A percentile compares a stretch with the other conserved stretches of the same genome.
phyloP scores from a whole-genome alignment of 1,140 invertebrate genomes.

The Batillaria attramentaria region DNA sequence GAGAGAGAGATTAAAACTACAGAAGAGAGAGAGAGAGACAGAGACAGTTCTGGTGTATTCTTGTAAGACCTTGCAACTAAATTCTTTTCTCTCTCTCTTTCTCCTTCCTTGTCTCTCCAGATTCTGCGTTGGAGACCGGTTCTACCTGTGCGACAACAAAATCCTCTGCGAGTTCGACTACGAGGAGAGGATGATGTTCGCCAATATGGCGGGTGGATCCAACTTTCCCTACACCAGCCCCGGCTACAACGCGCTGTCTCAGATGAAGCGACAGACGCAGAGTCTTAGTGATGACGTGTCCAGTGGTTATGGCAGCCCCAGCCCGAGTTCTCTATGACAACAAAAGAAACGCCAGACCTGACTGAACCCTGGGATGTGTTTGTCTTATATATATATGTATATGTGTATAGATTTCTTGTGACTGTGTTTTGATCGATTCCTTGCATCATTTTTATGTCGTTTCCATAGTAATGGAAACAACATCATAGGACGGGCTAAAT shows the following conservation, averaged over 20 bases:
- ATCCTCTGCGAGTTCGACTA: slow-evolving; percentile 96
- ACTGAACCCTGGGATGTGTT: not conserved
- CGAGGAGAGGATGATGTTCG: slow-evolving; percentile 90
- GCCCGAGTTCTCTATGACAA: slow-evolving; percentile 64
- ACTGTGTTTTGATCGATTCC: not conserved
- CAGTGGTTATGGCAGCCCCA: slow-evolving; percentile 72
- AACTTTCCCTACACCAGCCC: slow-evolving; percentile 70
- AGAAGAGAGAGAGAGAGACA: too few relatives aligned
- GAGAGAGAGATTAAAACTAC: too few relatives aligned
- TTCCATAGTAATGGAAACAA: too few relatives aligned
- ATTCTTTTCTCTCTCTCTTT: too few relatives aligned
- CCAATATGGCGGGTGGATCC: slow-evolving; percentile 81
- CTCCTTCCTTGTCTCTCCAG: slow-evolving; percentile 73
- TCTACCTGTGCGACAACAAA: slow-evolving; percentile 93
- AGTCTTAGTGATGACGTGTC: slow-evolving; percentile 73
- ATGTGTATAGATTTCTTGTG: not conserved
- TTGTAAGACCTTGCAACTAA: too few relatives aligned
- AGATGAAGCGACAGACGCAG: slow-evolving; percentile 88
- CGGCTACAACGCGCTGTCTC: slow-evolving; percentile 87
- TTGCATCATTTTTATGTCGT: not conserved
- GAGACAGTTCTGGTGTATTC: too few relatives aligned
- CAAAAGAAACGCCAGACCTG: slow-evolving; percentile 18
- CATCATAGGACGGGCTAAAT: too few relatives aligned
- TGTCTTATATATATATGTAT: not conserved
- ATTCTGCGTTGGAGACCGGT: slow-evolving; percentile 95